phyloP scores from a whole-genome alignment of 2,888 invertebrate genomes.

The Alcis repandata region DNA sequence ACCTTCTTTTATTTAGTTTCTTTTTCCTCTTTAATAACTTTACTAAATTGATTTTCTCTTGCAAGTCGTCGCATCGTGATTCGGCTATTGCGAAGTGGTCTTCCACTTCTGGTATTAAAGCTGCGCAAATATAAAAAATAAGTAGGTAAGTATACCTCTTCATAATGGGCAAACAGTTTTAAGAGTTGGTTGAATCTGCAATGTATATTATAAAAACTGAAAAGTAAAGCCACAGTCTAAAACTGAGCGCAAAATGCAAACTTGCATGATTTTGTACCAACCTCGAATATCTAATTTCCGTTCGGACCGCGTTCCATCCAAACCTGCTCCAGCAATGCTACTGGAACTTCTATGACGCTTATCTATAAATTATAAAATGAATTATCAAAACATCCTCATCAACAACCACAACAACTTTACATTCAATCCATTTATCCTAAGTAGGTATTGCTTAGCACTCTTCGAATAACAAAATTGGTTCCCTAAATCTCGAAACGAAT shows the following conservation, averaged over 20 bases:
- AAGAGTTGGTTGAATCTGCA: background rate
- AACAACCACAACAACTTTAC: too few species aligned
- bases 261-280: too few species aligned
- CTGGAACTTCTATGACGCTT: slow-evolving; percentile 82
- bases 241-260: too few species aligned
- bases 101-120: slow-evolving; percentile 74
- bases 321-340: slow-evolving; percentile 68
- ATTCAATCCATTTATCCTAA: too few species aligned
- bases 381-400: background rate
- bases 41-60: slow-evolving; percentile 76
- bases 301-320: slow-evolving; percentile 76
- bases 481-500: too few species aligned
- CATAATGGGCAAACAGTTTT: background rate
- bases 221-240: background rate
- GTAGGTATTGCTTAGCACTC: too few species aligned
- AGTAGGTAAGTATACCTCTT: background rate
- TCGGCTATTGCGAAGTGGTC: slow-evolving; percentile 76
- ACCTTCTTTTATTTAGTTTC: slow-evolving; percentile 79
- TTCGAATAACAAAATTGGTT: too few species aligned
- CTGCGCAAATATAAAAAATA: slow-evolving; percentile 51
- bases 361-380: slow-evolving; percentile 59
- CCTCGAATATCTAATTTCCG: slow-evolving; percentile 74
- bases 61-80: slow-evolving; percentile 73
- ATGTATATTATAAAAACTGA: background rate
- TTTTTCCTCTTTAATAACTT: slow-evolving; percentile 74